Conservation (phyloP, 2,113 vertebrate species). For the Raja brachyura region DNA sequence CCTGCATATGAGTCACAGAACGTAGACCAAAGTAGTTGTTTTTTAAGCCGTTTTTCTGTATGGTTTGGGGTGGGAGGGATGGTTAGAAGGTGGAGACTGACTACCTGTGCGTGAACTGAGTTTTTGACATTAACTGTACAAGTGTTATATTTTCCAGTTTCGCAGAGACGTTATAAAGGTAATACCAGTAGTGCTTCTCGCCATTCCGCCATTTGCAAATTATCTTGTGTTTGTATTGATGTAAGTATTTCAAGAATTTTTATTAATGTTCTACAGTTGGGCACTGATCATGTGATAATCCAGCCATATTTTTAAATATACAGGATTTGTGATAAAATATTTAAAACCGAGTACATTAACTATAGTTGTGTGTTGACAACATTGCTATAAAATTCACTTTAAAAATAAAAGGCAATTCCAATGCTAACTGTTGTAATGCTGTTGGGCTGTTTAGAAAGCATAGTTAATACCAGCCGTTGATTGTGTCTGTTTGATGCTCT, state of each 20-base stretch:
- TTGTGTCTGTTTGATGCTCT: neutral
- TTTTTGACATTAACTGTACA: neutral
- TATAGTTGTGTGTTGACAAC: neutral
- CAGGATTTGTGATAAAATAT: neutral
- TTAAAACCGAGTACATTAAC: neutral
- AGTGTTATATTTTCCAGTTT: slow-evolving; percentile 59
- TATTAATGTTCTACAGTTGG: neutral
- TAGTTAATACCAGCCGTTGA: neutral
- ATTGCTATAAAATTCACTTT: neutral
- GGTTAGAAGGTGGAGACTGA: neutral
- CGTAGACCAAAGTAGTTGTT: neutral
- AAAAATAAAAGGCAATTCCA: neutral
- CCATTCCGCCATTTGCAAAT: slow-evolving; percentile 88
- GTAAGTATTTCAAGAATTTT: slow-evolving; percentile 63
- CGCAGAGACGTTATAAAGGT: slow-evolving; percentile 76
- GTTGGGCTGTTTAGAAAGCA: neutral
- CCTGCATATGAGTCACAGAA: neutral
- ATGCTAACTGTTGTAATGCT: neutral
- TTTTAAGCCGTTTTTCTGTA: neutral
- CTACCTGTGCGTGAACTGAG: neutral
- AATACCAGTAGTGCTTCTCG: slow-evolving; percentile 71
- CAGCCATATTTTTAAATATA: neutral
- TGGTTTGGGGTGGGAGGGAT: neutral
- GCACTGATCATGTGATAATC: neutral
- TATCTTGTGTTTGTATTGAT: slow-evolving; percentile 84